Evolutionary conservation across 92 coral and sea anemone genomes (phyloP).

Genomic region (Parazoanthus atlanticus): DNA sequence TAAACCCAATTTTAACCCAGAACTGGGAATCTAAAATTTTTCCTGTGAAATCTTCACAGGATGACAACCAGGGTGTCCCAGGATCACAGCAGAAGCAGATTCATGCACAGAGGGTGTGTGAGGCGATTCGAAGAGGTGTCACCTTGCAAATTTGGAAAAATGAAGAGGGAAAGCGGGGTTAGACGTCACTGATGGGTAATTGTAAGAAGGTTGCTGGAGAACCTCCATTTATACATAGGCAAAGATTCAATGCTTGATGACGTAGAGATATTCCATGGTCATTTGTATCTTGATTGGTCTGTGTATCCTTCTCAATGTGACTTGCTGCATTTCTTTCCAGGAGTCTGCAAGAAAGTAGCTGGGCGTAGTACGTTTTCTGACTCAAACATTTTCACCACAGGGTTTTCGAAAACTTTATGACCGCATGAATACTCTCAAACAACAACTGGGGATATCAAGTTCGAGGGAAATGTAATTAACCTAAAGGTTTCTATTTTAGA

Average conservation of each 20-base stretch:
- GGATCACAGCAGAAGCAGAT: too few species aligned
- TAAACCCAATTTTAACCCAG: conserved; percentile 54
- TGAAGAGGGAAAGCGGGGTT: neutral
- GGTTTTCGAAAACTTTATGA: neutral
- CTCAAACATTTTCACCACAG: neutral
- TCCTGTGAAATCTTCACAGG: conserved; percentile 57
- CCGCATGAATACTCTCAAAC: neutral
- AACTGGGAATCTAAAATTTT: conserved; percentile 45
- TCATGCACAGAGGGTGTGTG: neutral
- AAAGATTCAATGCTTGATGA: too few species aligned
- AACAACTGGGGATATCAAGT: neutral
- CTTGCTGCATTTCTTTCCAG: neutral
- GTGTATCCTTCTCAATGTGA: neutral
- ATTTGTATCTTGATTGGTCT: neutral
- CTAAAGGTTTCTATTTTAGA: too few species aligned
- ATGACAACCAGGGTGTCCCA: too few species aligned
- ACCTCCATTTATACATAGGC: neutral
- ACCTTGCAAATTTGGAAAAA: neutral
- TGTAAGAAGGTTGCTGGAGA: too few species aligned
- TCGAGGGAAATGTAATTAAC: neutral
- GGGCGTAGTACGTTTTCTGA: too few species aligned
- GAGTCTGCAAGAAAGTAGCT: too few species aligned
- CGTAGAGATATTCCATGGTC: too few species aligned
- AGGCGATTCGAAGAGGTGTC: neutral
- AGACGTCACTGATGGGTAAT: too few species aligned